Conservation (phyloP, 2,888 invertebrate genomes). For the Ochropacha duplaris region DNA sequence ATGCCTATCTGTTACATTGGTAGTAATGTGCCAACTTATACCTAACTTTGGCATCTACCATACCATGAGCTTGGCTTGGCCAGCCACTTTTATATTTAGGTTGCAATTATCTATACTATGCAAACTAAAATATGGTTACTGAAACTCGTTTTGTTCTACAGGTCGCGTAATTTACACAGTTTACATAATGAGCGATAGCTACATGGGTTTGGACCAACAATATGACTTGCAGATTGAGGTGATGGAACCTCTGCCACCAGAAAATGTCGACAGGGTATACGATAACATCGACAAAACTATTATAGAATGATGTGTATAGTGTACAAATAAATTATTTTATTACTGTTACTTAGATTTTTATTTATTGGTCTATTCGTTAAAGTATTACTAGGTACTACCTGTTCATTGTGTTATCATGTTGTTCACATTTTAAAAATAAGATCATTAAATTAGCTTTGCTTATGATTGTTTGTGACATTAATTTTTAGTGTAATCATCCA, state of each 20-base stretch:
- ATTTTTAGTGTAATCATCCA: too few relatives aligned
- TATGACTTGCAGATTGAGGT: slow-evolving; percentile 84
- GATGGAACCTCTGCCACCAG: slow-evolving; percentile 63
- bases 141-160: slow-evolving; percentile 57
- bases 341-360: slow-evolving; percentile 11
- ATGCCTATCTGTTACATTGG: too few relatives aligned
- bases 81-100: background rate
- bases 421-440: too few relatives aligned
- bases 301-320: slow-evolving; percentile 43
- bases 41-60: too few relatives aligned
- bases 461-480: too few relatives aligned
- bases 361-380: slow-evolving; percentile 7
- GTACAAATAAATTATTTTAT: slow-evolving; percentile 37
- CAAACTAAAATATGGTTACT: background rate
- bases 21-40: too few relatives aligned
- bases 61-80: background rate
- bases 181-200: slow-evolving; percentile 95
- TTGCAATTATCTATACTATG: background rate
- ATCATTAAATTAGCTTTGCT: too few relatives aligned
- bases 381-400: too few relatives aligned
- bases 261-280: slow-evolving; percentile 58
- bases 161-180: slow-evolving; percentile 91
- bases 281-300: slow-evolving; percentile 60
- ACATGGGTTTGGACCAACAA: slow-evolving; percentile 97
- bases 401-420: too few relatives aligned